A percentile compares a stretch with the other conserved stretches of the same genome.
These are phyloP conservation scores for Novumbra hubbsi DNA, from an alignment of 2,797 vertebrate species.

Conservation along the genomic window DNA sequence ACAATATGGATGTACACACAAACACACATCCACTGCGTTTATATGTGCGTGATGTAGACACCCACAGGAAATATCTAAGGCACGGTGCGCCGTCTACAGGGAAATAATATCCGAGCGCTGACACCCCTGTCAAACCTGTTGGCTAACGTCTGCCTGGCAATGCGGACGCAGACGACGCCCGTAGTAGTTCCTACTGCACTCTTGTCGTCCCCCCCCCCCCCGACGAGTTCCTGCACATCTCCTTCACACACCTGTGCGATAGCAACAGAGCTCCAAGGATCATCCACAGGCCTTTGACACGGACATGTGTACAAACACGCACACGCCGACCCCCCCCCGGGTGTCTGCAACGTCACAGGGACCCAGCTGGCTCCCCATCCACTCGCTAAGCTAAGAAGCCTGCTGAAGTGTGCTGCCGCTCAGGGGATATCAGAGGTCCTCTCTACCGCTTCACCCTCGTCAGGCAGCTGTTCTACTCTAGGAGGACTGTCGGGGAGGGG, in stretches of 20 bases:
- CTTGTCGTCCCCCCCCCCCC: conserved; percentile 42
- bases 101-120: too few species aligned
- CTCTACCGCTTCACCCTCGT: conserved; percentile 22
- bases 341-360: conserved; percentile 41
- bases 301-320: neutral
- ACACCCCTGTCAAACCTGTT: too few species aligned
- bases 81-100: too few species aligned
- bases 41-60: too few species aligned
- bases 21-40: neutral
- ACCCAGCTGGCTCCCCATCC: conserved; percentile 8
- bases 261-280: conserved; percentile 42
- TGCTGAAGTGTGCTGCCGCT: neutral
- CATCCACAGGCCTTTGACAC: conserved; percentile 31
- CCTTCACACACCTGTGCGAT: conserved; percentile 56
- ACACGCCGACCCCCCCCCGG: neutral
- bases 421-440: neutral
- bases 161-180: too few species aligned
- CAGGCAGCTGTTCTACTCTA: conserved; percentile 50
- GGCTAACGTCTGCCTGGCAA: too few species aligned
- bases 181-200: conserved; percentile 12
- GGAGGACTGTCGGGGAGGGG: conserved; percentile 31
- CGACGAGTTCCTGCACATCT: conserved; percentile 61
- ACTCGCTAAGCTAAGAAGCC: conserved; percentile 31
- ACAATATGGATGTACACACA: neutral
- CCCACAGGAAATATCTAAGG: too few species aligned